Base-by-base conservation (phyloP, 2,888 invertebrate species). In the Drosophila pseudotakahashii region DNA sequence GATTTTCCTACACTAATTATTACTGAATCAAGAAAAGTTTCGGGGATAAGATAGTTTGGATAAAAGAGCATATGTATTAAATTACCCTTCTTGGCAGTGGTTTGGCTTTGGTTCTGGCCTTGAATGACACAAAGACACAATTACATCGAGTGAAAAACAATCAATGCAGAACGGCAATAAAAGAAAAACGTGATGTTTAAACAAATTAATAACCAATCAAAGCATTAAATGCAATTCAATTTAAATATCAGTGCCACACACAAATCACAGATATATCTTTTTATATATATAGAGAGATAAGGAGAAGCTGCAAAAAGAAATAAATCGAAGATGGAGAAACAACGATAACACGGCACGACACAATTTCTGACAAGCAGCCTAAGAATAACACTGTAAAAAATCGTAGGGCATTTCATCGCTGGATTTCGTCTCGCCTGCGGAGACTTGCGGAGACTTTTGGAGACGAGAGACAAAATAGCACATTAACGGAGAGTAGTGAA, bases 351-450 rank as follows among this genome's bases (percentile, higher is more conserved):
- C 63, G 44, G 44, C 75, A 71, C 70, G 66, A 54, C 88, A 86
- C 86, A n/a, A n/a, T 55, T 82, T 47, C 79, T 73, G 80, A 67
- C 69, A 88, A 86, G 75, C 68, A 74, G 78, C 81, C 81, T 88
- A 81, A 75, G 68, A 48, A 69, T 45, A 54, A 88, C 87, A 82
- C 81, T 82, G 87, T 86, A 73, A 88, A 78, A 73, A 82, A 82
- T 86, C 67, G 53, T 50, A 45, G 75, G 69, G 50, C 64, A 54
- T 37, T 55, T 55, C 68, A 55, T 55, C 48, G 48, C 45, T 52
- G 37, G 69, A 52, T 53, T 57, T 67, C 44, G 42, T 71, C 34
- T 73, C 44, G 34, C 16, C 30, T 47, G 44, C 68, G 45, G 55
- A 66, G 66, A 66, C 48, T 55, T 52, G 61, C 45, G 60, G 14